These are phyloP conservation scores for Chelon labrosus DNA, from an alignment of 2,797 vertebrate genomes.

Conservation along the genomic window DNA sequence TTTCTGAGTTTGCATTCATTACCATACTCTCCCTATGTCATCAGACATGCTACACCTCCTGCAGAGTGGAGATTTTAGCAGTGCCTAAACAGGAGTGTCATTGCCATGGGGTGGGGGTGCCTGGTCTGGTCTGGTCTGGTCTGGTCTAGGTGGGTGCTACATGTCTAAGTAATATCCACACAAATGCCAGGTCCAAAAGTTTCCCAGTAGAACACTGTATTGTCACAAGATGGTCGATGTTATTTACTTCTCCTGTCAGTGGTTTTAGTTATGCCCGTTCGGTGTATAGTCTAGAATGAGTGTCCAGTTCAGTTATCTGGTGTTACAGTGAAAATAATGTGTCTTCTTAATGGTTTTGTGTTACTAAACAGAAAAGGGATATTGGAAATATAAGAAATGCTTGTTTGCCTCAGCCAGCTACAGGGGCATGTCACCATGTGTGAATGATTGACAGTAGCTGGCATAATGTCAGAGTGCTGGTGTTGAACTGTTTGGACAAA, in stretches of 20 bases:
- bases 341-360: not conserved
- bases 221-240: too few relatives aligned
- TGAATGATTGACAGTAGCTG: not conserved
- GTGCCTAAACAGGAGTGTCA: not conserved
- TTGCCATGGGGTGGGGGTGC: too few relatives aligned
- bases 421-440: not conserved
- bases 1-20: conserved; percentile 44
- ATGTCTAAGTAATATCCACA: too few relatives aligned
- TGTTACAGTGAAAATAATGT: not conserved
- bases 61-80: conserved; percentile 16
- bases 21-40: conserved; percentile 28
- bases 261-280: too few relatives aligned
- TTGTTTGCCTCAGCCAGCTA: not conserved
- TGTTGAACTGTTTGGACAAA: not conserved
- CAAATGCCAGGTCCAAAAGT: too few relatives aligned
- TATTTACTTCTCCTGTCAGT: too few relatives aligned
- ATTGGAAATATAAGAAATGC: not conserved
- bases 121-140: too few relatives aligned
- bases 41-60: conserved; percentile 31
- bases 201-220: too few relatives aligned
- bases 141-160: too few relatives aligned
- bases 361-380: not conserved
- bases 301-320: not conserved
- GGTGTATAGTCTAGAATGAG: not conserved
- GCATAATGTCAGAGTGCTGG: not conserved